A percentile compares a stretch with the other conserved stretches of the same genome.
Conservation (phyloP, 2,888 invertebrate species). For the Diabrotica balteata region DNA sequence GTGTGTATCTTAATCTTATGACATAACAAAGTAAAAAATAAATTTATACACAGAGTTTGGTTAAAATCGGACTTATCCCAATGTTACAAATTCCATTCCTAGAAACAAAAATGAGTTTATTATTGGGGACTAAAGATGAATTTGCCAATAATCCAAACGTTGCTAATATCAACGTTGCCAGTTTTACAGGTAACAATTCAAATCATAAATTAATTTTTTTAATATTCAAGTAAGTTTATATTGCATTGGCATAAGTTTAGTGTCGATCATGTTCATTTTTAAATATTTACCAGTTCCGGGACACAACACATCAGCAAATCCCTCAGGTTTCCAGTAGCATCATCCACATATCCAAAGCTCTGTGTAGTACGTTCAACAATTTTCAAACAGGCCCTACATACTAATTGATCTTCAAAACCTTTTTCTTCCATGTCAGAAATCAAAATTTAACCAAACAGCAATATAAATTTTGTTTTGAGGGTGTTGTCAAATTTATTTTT, state of each 20-base stretch:
- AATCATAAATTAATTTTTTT: background rate
- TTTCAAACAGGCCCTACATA: constrained; percentile 47
- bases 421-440: constrained; percentile 5
- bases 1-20: too few relatives aligned
- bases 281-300: constrained; percentile 48
- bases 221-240: too few relatives aligned
- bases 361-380: constrained; percentile 37
- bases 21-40: too few relatives aligned
- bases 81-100: too few relatives aligned
- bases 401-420: constrained; percentile 28
- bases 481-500: background rate
- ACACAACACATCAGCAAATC: constrained; percentile 50
- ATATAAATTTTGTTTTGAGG: background rate
- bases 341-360: constrained; percentile 40
- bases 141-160: too few relatives aligned
- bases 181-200: background rate
- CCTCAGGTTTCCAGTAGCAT: constrained; percentile 42
- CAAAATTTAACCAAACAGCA: constrained; percentile 1
- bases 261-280: too few relatives aligned
- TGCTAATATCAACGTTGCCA: too few relatives aligned
- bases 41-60: too few relatives aligned
- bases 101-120: too few relatives aligned
- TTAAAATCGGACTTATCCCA: too few relatives aligned
- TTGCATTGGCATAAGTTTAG: too few relatives aligned
- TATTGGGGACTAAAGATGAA: too few relatives aligned